Conservation (phyloP, 2,797 vertebrate species). For the Peromyscus aztecus region DNA sequence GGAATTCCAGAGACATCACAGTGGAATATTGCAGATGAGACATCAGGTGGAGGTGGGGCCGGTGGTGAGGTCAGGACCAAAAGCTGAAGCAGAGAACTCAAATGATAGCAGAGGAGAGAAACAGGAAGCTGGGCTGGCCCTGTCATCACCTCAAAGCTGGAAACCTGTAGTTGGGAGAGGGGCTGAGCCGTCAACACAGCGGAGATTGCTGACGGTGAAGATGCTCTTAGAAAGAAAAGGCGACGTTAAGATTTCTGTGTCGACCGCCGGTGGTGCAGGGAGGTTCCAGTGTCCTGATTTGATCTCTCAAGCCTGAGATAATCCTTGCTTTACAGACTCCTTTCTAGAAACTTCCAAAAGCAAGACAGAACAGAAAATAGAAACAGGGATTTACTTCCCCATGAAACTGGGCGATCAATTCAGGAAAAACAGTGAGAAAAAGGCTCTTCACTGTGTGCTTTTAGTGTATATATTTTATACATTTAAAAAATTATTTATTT, state of each 20-base stretch:
- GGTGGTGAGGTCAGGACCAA: not conserved
- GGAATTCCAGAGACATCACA: not conserved
- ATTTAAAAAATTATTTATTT: not conserved
- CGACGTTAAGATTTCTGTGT: not conserved
- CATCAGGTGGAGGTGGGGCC: too few species aligned
- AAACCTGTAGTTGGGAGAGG: not conserved
- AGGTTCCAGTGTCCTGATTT: not conserved
- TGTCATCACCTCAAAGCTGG: not conserved
- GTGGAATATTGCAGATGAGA: not conserved
- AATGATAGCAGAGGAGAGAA: not conserved
- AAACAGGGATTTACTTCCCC: not conserved
- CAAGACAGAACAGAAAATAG: not conserved
- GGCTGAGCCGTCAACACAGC: not conserved
- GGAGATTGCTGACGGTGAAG: not conserved
- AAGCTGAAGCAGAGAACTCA: not conserved
- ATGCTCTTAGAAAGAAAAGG: not conserved
- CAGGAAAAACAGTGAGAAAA: not conserved
- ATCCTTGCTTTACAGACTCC: not conserved
- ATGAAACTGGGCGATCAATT: not conserved
- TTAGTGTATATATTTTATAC: not conserved
- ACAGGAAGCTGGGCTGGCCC: not conserved
- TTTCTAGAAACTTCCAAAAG: not conserved
- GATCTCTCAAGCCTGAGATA: not conserved
- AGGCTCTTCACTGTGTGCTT: not conserved
- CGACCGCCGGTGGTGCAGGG: rapidly evolving